phyloP scores from a whole-genome alignment of 1,140 invertebrate species.

The Colletes latitarsis region DNA sequence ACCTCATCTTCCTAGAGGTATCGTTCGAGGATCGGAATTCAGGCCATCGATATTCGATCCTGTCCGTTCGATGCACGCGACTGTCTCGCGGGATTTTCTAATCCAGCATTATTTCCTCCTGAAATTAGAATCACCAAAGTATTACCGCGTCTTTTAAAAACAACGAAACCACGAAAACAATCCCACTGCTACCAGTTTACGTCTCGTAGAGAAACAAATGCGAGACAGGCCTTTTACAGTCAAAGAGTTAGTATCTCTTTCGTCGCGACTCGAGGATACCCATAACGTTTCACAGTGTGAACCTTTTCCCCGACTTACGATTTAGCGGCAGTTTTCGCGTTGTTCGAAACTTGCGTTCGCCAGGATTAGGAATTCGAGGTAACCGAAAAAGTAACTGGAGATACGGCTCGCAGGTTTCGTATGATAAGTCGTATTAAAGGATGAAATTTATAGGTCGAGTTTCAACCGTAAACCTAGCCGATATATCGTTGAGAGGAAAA shows the following conservation, averaged over 20 bases:
- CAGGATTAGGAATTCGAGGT: background rate
- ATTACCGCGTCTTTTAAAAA: too few species aligned
- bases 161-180: too few species aligned
- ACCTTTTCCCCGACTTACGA: background rate
- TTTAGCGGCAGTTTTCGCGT: background rate
- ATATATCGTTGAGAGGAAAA: slow-evolving; percentile 54
- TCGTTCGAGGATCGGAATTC: slow-evolving; percentile 35
- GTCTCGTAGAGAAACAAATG: too few species aligned
- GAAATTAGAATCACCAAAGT: too few species aligned
- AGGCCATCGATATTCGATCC: slow-evolving; percentile 22
- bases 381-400: slow-evolving; percentile 34
- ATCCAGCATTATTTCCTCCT: too few species aligned
- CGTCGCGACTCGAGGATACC: too few species aligned
- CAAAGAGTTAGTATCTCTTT: too few species aligned
- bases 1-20: slow-evolving; percentile 38
- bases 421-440: slow-evolving; percentile 58
- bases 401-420: slow-evolving; percentile 51
- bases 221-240: too few species aligned
- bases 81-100: too few species aligned
- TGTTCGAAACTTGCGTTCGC: background rate
- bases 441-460: slow-evolving; percentile 64
- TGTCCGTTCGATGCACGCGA: background rate
- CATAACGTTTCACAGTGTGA: too few species aligned
- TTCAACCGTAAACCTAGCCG: slow-evolving; percentile 55
- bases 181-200: too few species aligned